Evolutionary conservation across 1,140 invertebrate species (phyloP).

Genomic region (Diorhabda sublineata): DNA sequence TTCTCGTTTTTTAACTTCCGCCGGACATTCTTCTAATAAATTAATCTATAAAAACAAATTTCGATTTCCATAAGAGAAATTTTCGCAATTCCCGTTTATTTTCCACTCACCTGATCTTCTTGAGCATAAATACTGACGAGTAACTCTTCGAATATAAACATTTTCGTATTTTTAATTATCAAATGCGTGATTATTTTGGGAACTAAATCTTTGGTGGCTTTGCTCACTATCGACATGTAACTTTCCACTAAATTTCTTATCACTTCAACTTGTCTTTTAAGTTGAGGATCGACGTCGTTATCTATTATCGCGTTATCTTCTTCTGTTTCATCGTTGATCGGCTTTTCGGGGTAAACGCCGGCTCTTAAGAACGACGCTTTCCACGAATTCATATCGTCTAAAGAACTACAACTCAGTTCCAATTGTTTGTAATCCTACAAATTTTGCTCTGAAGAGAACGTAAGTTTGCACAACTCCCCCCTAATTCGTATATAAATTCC

Average conservation of each 20-base stretch:
- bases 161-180: conserved; percentile 96
- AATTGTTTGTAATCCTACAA: conserved; percentile 89
- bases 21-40: conserved; percentile 98
- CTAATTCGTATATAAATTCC: no score
- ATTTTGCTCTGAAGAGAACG: neutral
- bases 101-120: conserved; percentile 81
- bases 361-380: conserved; percentile 98
- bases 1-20: conserved; percentile 93
- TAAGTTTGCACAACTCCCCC: no score
- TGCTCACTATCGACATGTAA: conserved; percentile 99
- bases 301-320: conserved; percentile 7
- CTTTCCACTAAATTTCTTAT: conserved; percentile 99
- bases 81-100: neutral
- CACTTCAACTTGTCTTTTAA: conserved; percentile 97
- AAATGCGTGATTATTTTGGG: conserved; percentile 98
- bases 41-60: conserved; percentile 33
- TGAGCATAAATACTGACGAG: conserved; percentile 93
- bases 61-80: neutral
- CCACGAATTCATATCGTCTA: conserved; percentile 99
- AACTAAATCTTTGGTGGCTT: conserved; percentile 96
- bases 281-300: conserved; percentile 84
- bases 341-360: conserved; percentile 97
- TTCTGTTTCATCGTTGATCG: conserved; percentile 54
- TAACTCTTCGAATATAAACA: conserved; percentile 95
- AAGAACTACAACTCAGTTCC: conserved; percentile 94